A percentile compares a stretch with the other conserved stretches of the same genome.
These are phyloP conservation scores for Agrotis exclamationis DNA, from an alignment of 2,888 invertebrate species.

Conservation along the genomic window DNA sequence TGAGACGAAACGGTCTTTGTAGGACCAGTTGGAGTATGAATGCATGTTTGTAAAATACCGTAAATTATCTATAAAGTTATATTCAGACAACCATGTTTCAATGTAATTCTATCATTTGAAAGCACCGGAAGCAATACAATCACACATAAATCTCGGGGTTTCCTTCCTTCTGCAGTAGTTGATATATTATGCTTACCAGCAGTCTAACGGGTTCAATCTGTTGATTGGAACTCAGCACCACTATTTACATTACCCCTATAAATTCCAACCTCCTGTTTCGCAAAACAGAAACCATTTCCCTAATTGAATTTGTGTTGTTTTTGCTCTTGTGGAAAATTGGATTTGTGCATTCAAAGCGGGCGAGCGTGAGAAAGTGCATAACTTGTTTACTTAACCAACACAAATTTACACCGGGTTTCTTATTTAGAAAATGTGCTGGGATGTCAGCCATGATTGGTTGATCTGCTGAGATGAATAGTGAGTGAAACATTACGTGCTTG, in stretches of 20 bases:
- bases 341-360: conserved; percentile 81
- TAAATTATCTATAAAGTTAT: conserved; percentile 32
- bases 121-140: conserved; percentile 63
- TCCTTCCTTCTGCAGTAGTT: conserved; percentile 48
- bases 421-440: conserved; percentile 73
- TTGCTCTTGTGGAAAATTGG: conserved; percentile 87
- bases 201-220: conserved; percentile 76
- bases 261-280: conserved; percentile 81
- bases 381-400: conserved; percentile 75
- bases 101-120: conserved; percentile 61
- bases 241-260: conserved; percentile 82
- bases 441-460: conserved; percentile 72
- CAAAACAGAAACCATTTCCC: conserved; percentile 83
- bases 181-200: conserved; percentile 68
- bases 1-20: not conserved
- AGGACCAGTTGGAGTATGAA: not conserved
- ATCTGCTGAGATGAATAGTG: conserved; percentile 37
- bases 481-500: conserved; percentile 56
- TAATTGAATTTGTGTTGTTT: conserved; percentile 90
- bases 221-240: conserved; percentile 78
- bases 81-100: conserved; percentile 34
- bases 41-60: conserved; percentile 20
- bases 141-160: conserved; percentile 62
- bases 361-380: conserved; percentile 86
- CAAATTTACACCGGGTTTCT: conserved; percentile 74